phyloP scores from a whole-genome alignment of 2,888 invertebrate species.

The Leucoptera coffeella region DNA sequence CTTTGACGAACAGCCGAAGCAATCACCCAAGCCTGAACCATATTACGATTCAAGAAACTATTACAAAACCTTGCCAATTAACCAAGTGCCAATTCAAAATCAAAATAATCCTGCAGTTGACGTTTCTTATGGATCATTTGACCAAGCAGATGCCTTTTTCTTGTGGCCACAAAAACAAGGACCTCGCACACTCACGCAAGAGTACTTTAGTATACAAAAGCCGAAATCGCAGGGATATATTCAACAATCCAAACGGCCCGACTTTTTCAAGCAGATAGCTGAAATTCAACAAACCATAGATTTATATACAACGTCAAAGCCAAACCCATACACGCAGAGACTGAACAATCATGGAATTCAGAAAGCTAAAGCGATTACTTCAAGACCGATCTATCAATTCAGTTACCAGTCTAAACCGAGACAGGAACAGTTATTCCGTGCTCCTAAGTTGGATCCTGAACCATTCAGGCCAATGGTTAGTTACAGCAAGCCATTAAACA shows the following conservation, averaged over 20 bases:
- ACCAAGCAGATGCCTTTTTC: constrained; percentile 38
- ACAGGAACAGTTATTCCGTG: constrained; percentile 39
- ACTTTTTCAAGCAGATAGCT: constrained; percentile 61
- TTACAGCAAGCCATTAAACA: constrained; percentile 44
- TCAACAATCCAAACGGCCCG: constrained; percentile 27
- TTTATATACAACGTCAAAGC: constrained; percentile 53
- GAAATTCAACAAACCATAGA: constrained; percentile 61
- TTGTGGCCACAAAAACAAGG: constrained; percentile 47
- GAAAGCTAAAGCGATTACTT: constrained; percentile 43
- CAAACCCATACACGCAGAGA: constrained; percentile 35
- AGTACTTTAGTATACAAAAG: constrained; percentile 47
- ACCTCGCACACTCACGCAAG: constrained; percentile 41
- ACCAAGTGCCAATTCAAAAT: constrained; percentile 15
- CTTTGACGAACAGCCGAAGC: constrained; percentile 57
- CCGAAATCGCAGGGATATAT: constrained; percentile 30
- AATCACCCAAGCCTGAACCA: constrained; percentile 50
- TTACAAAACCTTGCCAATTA: constrained; percentile 30
- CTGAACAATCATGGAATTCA: constrained; percentile 15
- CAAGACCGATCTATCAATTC: constrained; percentile 66
- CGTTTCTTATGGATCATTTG: constrained; percentile 36
- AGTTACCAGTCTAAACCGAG: constrained; percentile 59
- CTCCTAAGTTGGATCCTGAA: constrained; percentile 50
- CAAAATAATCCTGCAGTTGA: constrained; percentile 30
- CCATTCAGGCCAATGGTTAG: constrained; percentile 61
- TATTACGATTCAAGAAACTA: constrained; percentile 41